Percentiles rank a stretch among this genome's conserved stretches.
phyloP scores from a whole-genome alignment of 2,113 vertebrate species.

The Apaloderma vittatum region DNA sequence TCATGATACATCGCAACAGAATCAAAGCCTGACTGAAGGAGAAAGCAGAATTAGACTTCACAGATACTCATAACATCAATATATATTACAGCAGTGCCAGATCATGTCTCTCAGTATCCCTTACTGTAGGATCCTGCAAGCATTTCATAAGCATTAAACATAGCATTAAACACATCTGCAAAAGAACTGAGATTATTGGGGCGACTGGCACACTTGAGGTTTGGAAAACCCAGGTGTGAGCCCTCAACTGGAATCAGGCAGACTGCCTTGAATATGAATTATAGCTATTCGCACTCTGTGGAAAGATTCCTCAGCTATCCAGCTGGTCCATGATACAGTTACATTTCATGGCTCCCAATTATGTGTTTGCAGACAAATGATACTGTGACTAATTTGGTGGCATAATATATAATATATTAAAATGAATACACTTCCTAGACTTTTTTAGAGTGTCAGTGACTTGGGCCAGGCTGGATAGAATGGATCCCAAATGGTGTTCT shows the following conservation, averaged over 20 bases:
- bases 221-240: background rate
- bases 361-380: constrained; percentile 25
- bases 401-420: constrained; percentile 38
- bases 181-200: background rate
- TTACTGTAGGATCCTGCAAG: background rate
- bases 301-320: constrained; percentile 2
- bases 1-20: background rate
- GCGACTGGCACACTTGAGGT: background rate
- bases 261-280: background rate
- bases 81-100: background rate
- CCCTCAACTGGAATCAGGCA: fast-evolving
- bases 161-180: background rate
- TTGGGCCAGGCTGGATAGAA: constrained; percentile 27
- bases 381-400: constrained; percentile 48
- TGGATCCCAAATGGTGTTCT: constrained; percentile 50
- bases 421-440: constrained; percentile 14
- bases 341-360: background rate
- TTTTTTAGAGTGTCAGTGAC: constrained; percentile 15
- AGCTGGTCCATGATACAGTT: background rate
- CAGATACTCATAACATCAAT: background rate
- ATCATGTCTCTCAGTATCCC: background rate
- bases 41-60: background rate
- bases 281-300: background rate
- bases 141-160: background rate
- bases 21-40: background rate